Conservation (phyloP, 2,113 vertebrate species). For the Chauna torquata region DNA sequence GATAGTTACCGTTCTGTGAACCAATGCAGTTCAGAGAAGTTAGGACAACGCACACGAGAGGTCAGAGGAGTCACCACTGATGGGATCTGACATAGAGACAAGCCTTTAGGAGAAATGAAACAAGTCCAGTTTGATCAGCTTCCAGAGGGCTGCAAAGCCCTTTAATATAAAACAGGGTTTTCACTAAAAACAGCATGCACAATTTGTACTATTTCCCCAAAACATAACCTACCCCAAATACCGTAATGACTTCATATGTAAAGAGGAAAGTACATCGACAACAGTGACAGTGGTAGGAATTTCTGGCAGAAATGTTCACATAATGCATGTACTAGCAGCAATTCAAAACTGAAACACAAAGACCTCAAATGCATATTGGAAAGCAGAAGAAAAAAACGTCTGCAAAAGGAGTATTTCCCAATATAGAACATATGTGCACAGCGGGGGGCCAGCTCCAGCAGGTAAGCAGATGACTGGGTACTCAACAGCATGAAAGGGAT, state of each 20-base stretch:
- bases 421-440: neutral
- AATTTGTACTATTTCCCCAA: fast-evolving
- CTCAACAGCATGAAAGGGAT: neutral
- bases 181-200: neutral
- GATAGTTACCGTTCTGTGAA: neutral
- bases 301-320: no score
- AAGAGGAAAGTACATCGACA: neutral
- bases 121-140: fast-evolving
- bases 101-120: neutral
- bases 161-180: neutral
- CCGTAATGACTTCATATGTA: fast-evolving
- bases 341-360: neutral
- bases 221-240: neutral
- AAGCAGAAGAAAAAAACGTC: neutral
- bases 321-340: neutral
- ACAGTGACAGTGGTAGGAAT: fast-evolving
- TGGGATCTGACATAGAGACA: no score
- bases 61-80: neutral
- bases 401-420: neutral
- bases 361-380: neutral
- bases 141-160: neutral
- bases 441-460: neutral
- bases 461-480: neutral
- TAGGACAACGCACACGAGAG: fast-evolving
- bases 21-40: neutral